A percentile compares a stretch with the other conserved stretches of the same genome.
phyloP scores from a whole-genome alignment of 1,140 invertebrate species.

The Temnothorax longispinosus region DNA sequence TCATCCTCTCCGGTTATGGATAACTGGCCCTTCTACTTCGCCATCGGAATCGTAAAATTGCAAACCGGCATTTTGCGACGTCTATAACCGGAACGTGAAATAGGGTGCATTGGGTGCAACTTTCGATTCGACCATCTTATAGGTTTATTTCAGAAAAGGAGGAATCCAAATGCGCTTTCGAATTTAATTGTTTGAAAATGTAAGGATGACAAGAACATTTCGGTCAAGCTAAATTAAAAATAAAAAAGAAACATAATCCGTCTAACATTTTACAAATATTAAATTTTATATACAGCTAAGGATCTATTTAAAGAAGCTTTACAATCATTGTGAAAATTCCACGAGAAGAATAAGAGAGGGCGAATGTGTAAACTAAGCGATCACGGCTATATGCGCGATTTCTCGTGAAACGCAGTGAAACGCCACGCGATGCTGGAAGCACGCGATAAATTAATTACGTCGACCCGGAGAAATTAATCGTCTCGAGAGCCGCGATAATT shows the following conservation, averaged over 20 bases:
- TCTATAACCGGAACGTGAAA: not conserved
- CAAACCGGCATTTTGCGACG: not conserved
- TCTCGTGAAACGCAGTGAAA: conserved; percentile 23
- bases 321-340: not conserved
- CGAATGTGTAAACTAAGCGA: not conserved
- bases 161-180: not conserved
- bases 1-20: conserved; percentile 30
- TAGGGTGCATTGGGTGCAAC: not conserved
- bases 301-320: not conserved
- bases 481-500: conserved; percentile 32
- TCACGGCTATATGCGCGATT: conserved; percentile 36
- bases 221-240: not conserved
- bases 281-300: not conserved
- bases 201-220: not conserved
- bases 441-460: conserved; percentile 49
- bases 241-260: not conserved
- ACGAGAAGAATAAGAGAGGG: not conserved
- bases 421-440: conserved; percentile 30
- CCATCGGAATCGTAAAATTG: conserved; percentile 24
- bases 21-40: not conserved
- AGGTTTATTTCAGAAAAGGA: not conserved
- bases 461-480: conserved; percentile 32
- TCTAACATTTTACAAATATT: not conserved
- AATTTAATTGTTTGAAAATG: not conserved
- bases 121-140: conserved; percentile 27